Evolutionary conservation across 2,113 vertebrate species (phyloP).

Genomic region (Setophaga coronata): DNA sequence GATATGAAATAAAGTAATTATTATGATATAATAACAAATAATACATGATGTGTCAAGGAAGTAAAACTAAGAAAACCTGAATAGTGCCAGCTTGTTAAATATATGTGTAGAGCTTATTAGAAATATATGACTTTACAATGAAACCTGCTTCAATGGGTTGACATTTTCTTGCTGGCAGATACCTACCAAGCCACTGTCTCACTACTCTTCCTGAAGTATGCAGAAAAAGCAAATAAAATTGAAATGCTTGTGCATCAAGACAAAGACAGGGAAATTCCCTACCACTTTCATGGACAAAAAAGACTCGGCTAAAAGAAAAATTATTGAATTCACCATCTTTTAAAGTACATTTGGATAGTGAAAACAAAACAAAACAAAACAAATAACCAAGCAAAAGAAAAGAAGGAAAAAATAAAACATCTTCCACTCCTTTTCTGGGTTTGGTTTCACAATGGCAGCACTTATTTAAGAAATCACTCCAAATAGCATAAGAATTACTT

Average conservation of each 20-base stretch:
- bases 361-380: not conserved
- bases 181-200: not conserved
- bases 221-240: not conserved
- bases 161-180: not conserved
- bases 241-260: not conserved
- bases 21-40: not conserved
- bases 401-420: rapidly evolving
- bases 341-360: not conserved
- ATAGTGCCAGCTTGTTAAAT: not conserved
- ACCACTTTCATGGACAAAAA: not conserved
- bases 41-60: not conserved
- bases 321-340: not conserved
- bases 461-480: not conserved
- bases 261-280: not conserved
- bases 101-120: not conserved
- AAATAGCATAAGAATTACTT: not conserved
- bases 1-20: not conserved
- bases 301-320: not conserved
- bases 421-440: not conserved
- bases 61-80: not conserved
- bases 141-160: not conserved
- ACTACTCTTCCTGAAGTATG: not conserved
- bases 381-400: not conserved
- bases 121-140: not conserved
- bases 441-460: not conserved